Evolutionary conservation across 2,797 vertebrate species (phyloP), one percentile per base, ranked within the genome.

Genomic region (Neomorphus geoffroyi): DNA sequence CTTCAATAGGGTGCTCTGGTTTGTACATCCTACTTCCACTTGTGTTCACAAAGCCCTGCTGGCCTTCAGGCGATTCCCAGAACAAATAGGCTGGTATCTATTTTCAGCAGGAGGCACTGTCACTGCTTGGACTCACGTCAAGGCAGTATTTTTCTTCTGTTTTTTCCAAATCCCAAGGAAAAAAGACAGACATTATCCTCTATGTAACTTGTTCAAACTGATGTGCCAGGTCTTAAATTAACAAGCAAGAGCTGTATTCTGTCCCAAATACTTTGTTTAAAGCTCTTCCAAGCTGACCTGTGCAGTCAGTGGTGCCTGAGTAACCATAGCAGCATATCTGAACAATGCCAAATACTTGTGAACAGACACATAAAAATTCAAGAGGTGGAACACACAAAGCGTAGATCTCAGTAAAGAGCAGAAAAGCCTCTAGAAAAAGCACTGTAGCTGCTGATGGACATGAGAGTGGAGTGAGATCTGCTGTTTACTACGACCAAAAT

Each of bases 281-380:
- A 88, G 84, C 94, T 72, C 75, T 67, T 88, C 83, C 72, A 80
- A 43, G 69, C 70, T 95, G 96, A 92, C 95, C 91, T 65, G 50
- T 64, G 86, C 67, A 66, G 86, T 60, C 80, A 77, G 67, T 12
- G 41, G 62, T 43, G 79, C 41, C 78, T 57, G 71, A 93, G 97
- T 97, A 96, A 97, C 97, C 96, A 97, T 95, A 91, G 97, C 96
- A 98, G 97, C 96, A 7, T 6, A 35, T 79, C 7, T 61, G 64
- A 96, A 92, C 67, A 91, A 92, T 33, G 75, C 87, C 96, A 94
- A 91, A 94, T 53, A 82, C 93, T 95, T 77, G 10, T n/a, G 64
- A 78, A 39, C 62, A 88, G 79, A 71, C 72, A 94, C 85, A 83
- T 65, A 90, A 54, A 92, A 53, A 80, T 41, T 80, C 60, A 71